Conservation (phyloP, 64 coral and sea anemone species). For the Actinia tenebrosa region DNA sequence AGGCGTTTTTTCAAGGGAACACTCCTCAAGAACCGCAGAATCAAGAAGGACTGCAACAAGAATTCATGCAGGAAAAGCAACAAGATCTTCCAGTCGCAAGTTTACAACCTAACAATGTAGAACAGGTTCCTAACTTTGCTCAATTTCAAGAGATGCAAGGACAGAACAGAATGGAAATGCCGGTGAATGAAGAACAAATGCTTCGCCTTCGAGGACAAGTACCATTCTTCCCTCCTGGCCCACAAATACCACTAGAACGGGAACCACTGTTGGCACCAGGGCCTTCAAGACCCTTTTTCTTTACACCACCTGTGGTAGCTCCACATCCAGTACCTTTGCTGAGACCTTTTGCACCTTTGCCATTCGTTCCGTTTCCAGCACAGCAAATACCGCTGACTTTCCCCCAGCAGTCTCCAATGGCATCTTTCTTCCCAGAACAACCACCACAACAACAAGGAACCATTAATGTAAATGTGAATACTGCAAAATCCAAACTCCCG, state of each 20-base stretch:
- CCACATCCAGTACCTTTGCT: constrained; percentile 8
- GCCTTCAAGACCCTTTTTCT: neutral
- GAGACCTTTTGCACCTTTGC: neutral
- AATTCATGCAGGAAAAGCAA: neutral
- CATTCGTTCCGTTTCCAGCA: neutral
- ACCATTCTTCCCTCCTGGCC: constrained; percentile 27
- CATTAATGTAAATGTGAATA: constrained; percentile 54
- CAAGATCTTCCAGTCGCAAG: neutral
- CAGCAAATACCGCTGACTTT: constrained; percentile 19
- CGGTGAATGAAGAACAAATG: neutral
- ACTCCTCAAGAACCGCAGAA: neutral
- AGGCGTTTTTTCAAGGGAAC: neutral
- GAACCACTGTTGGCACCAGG: neutral
- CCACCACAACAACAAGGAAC: constrained; percentile 14
- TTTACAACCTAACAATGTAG: neutral
- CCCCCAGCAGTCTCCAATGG: neutral
- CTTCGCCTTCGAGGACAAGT: constrained; percentile 19
- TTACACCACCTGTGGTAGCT: neutral
- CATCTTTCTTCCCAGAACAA: neutral
- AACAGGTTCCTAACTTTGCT: neutral
- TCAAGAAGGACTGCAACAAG: neutral
- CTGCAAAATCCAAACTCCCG: constrained; percentile 19
- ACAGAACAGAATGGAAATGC: neutral
- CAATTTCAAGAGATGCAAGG: neutral
- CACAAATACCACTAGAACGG: constrained; percentile 1